phyloP scores from a whole-genome alignment of 2,888 invertebrate genomes.

The Celastrina argiolus region DNA sequence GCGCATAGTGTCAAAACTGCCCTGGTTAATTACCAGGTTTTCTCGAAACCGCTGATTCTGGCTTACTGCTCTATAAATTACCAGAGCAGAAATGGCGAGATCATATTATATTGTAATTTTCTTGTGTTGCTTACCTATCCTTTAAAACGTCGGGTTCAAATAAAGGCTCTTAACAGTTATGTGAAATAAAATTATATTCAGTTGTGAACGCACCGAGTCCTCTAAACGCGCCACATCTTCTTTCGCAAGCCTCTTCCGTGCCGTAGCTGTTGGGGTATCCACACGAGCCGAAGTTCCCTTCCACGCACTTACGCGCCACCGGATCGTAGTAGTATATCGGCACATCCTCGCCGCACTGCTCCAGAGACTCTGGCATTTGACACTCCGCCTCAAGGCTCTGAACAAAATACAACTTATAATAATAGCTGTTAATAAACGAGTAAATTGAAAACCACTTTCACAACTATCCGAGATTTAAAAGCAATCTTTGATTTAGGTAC shows the following conservation, averaged over 20 bases:
- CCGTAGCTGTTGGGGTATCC: slow-evolving; percentile 85
- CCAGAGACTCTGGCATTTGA: slow-evolving; percentile 79
- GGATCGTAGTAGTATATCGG: slow-evolving; percentile 87
- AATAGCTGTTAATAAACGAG: too few relatives aligned
- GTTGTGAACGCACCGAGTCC: slow-evolving; percentile 77
- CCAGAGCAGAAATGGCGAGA: too few relatives aligned
- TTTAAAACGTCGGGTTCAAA: too few relatives aligned
- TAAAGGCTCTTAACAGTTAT: too few relatives aligned
- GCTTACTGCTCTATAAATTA: too few relatives aligned
- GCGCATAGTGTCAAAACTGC: too few relatives aligned
- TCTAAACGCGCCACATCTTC: slow-evolving; percentile 85
- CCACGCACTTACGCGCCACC: slow-evolving; percentile 72
- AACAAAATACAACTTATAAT: background rate
- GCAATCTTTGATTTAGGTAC: too few relatives aligned
- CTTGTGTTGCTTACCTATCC: too few relatives aligned
- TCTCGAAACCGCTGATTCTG: too few relatives aligned
- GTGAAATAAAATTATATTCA: background rate
- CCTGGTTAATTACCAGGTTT: too few relatives aligned
- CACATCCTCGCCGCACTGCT: slow-evolving; percentile 82
- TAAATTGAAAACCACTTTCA: too few relatives aligned
- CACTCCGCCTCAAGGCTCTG: slow-evolving; percentile 65
- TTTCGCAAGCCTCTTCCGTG: slow-evolving; percentile 86
- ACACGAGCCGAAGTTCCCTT: slow-evolving; percentile 80
- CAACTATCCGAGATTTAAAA: too few relatives aligned
- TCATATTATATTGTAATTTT: background rate